Conservation (phyloP, 2,113 vertebrate species). For the Micromys minutus region DNA sequence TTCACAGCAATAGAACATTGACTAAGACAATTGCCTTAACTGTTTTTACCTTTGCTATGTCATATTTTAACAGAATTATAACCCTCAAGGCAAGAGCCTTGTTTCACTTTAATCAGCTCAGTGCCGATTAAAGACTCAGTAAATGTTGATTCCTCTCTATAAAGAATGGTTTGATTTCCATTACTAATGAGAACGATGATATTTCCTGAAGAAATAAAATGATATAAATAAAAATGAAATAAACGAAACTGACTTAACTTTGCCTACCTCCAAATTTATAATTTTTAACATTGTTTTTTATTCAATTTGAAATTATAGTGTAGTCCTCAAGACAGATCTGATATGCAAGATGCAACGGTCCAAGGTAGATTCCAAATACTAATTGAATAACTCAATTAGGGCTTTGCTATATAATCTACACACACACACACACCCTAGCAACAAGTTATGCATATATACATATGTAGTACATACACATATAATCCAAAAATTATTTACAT, state of each 20-base stretch:
- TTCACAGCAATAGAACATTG: neutral
- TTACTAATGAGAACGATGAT: neutral
- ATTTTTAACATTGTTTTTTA: slow-evolving; percentile 30
- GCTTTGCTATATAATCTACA: neutral
- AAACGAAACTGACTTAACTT: neutral
- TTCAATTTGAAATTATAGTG: slow-evolving; percentile 38
- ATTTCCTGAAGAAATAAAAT: slow-evolving; percentile 7
- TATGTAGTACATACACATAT: neutral
- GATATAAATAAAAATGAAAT: no score
- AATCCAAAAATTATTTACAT: neutral
- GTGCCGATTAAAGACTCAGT: neutral
- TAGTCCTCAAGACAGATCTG: slow-evolving; percentile 3
- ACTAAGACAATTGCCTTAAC: neutral
- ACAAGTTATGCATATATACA: neutral
- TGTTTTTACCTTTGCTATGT: neutral
- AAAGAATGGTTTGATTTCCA: slow-evolving; percentile 22
- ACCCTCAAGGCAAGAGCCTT: neutral
- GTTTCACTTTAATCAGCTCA: neutral
- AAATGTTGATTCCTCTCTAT: neutral
- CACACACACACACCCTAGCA: neutral
- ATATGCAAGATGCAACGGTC: no score
- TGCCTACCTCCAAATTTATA: slow-evolving; percentile 7
- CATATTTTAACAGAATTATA: slow-evolving; percentile 26
- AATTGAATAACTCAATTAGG: no score
- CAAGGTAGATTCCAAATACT: slow-evolving; percentile 1